phyloP scores from a whole-genome alignment of 2,888 invertebrate species.

The Eueremaeus valkanovi region DNA sequence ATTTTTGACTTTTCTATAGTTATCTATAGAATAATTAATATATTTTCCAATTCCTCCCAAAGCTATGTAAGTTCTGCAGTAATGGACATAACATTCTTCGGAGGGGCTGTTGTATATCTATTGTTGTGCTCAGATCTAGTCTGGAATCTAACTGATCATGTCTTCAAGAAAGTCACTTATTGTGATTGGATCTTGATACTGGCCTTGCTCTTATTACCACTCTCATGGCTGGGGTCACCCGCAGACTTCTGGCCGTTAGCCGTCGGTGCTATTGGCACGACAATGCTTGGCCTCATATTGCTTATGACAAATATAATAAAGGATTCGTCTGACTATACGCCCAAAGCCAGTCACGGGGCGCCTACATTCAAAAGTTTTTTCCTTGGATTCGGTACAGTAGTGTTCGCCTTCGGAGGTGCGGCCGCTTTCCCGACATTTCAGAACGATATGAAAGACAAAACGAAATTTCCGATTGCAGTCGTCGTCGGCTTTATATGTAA shows the following conservation, averaged over 20 bases:
- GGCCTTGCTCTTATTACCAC: conserved; percentile 68
- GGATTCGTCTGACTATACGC: conserved; percentile 55
- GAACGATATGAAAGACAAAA: conserved; percentile 79
- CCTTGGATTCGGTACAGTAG: conserved; percentile 65
- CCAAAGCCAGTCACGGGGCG: conserved; percentile 56
- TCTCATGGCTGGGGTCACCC: conserved; percentile 84
- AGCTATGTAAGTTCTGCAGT: conserved; percentile 57
- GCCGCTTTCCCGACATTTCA: conserved; percentile 78
- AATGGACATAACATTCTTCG: conserved; percentile 64
- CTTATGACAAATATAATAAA: conserved; percentile 62
- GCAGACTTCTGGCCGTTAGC: conserved; percentile 84
- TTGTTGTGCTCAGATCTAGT: conserved; percentile 68
- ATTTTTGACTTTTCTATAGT: no score
- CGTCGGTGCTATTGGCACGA: conserved; percentile 62
- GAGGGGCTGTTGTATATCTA: conserved; percentile 64
- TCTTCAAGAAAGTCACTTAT: conserved; percentile 55
- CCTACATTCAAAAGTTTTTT: conserved; percentile 64
- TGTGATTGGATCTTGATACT: conserved; percentile 78
- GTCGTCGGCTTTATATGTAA: conserved; percentile 65
- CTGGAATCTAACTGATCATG: conserved; percentile 63
- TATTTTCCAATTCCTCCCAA: conserved; percentile 48
- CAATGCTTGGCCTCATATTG: conserved; percentile 61
- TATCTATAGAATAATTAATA: no score
- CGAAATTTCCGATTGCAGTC: conserved; percentile 68
- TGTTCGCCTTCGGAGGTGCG: conserved; percentile 69